Base-by-base conservation (phyloP, 2,797 vertebrate genomes). In the Myoxocephalus aenaeus region DNA sequence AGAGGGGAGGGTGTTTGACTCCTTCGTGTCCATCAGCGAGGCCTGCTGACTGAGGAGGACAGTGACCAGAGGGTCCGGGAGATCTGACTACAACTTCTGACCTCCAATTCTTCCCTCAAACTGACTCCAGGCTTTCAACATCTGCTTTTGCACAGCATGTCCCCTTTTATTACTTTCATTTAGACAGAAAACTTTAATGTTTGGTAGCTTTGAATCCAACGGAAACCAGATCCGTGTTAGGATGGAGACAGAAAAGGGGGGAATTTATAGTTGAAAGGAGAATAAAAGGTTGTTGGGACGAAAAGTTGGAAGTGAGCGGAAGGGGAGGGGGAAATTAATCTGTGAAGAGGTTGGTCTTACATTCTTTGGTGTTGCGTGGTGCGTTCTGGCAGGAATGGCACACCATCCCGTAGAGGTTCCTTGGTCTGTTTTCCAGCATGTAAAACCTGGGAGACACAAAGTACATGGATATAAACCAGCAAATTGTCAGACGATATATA, bases 361-460 rank as follows among this genome's bases (percentile, higher is more conserved):
- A 99, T 94, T 99, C 97, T 93, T 97, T 99, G 90, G 96, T 97
- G 93, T 98, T 97, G 73, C 93, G 96, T 5, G 97, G 97, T 0
- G 98, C 97, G 22, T 97, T 92, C 85, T 96, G 95, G 89, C 98
- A 99, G 0, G 98, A 98, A 87, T 99, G 97, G 92, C 98, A 99
- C 84, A 99, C 96, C 97, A 97, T 97, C 72, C 96, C 96, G 0
- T 99, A 99, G 81, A 97, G 97, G 88, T 97, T 99, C 78, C 96
- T 95, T 44, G 97, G 96, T 73, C 96, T 94, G 92, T 96, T 98
- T 79, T 98, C 98, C 93, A 97, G 86, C 92, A 98, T 97, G 92
- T 98, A 99, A 93, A 97, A 98, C 87, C 98, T 99, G 75, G 64
- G 53, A 78, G 72, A 87, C 40, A 90, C 25, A 78, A 71, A 77